Percentiles rank a stretch among this genome's conserved stretches.
These are phyloP conservation scores for Diachasmimorpha longicaudata DNA, from an alignment of 1,140 invertebrate species.

Conservation along the genomic window DNA sequence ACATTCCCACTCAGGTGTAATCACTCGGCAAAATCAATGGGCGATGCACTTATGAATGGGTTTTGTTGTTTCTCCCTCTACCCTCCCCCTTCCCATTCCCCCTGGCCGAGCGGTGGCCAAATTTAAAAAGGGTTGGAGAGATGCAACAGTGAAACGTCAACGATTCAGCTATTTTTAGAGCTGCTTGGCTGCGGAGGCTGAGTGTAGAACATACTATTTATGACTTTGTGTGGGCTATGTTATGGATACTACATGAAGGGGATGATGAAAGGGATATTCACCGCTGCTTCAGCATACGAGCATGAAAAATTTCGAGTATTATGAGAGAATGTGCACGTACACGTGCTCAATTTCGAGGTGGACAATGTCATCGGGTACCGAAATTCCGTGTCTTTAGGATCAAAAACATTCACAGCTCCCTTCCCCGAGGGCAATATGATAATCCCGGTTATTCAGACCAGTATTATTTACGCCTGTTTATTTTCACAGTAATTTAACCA, in stretches of 20 bases:
- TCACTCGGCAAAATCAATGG: not conserved
- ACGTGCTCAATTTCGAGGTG: not conserved
- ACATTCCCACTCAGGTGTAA: not conserved
- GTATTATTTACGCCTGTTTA: no score
- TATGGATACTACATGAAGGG: not conserved
- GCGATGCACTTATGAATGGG: not conserved
- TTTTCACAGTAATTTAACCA: no score
- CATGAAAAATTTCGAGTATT: not conserved
- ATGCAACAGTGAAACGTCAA: slow-evolving; percentile 4
- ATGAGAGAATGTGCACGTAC: not conserved
- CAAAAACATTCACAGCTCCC: no score
- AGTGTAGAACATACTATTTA: not conserved
- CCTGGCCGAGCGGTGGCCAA: not conserved
- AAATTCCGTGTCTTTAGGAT: no score
- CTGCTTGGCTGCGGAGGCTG: not conserved
- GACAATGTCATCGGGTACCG: no score
- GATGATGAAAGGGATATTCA: not conserved
- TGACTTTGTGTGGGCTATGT: not conserved
- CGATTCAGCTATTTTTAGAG: slow-evolving; percentile 1
- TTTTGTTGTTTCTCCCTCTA: not conserved
- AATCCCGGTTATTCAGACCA: no score
- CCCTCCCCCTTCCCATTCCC: no score
- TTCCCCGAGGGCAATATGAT: no score
- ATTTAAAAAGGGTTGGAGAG: not conserved
- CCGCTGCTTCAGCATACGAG: not conserved